phyloP scores from a whole-genome alignment of 2,113 vertebrate genomes.

The Hemibagrus wyckioides region DNA sequence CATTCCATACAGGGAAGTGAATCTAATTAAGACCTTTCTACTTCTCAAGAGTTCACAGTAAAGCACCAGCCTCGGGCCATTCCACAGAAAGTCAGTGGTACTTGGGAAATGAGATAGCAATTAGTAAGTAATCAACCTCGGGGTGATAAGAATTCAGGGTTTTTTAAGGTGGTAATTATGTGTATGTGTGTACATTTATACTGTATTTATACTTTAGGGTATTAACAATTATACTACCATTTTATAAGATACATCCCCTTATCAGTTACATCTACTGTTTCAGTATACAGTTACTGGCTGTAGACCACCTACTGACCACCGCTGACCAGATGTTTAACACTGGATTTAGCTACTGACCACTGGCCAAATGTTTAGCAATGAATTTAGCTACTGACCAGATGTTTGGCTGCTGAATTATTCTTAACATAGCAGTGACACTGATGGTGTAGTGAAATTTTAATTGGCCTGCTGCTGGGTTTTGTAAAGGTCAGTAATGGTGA shows the following conservation, averaged over 20 bases:
- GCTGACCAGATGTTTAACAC: too few relatives aligned
- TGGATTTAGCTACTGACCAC: too few relatives aligned
- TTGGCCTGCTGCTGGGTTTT: not conserved
- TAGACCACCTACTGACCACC: not conserved
- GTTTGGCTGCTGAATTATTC: not conserved
- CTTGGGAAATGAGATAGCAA: slow-evolving; percentile 1
- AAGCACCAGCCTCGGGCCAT: slow-evolving; percentile 38
- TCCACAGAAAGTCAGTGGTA: not conserved
- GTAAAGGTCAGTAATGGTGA: not conserved
- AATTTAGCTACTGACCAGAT: not conserved
- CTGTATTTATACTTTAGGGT: not conserved
- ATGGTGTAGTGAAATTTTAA: not conserved
- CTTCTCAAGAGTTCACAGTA: slow-evolving; percentile 31
- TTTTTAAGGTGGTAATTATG: not conserved
- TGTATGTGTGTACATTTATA: not conserved
- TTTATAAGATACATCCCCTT: not conserved
- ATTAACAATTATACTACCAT: not conserved
- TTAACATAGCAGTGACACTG: not conserved
- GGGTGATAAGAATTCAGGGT: not conserved
- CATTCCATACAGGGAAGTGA: slow-evolving; percentile 37
- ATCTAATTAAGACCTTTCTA: slow-evolving; percentile 48
- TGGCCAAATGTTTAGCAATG: too few relatives aligned
- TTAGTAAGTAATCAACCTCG: not conserved
- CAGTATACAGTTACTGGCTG: not conserved
- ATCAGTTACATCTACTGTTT: not conserved